Evolutionary conservation across 2,888 invertebrate species (phyloP), one percentile per base, ranked within the genome.

Genomic region (Alloscopus bannaensis): DNA sequence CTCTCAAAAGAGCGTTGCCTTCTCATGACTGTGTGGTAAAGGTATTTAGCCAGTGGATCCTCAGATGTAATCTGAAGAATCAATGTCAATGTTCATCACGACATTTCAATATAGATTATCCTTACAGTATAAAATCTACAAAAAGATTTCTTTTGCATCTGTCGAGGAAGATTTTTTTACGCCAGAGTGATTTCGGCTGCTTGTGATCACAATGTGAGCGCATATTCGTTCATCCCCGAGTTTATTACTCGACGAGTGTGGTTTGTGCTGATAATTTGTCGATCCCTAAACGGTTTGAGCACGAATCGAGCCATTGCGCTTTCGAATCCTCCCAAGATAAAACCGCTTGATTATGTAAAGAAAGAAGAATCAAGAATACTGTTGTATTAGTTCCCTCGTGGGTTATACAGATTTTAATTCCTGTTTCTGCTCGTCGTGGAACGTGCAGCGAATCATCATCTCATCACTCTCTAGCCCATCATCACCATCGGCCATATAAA

Each of bases 361-460:
- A n/a, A n/a, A n/a, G n/a, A n/a, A n/a, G n/a, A n/a, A n/a, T n/a
- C n/a, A n/a, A 65, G 47, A 16, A 45, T 40, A 22, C 26, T 40
- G 18, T 28, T 45, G 26, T 29, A 36, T 52, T 31, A 66, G 52
- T 36, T 8, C 6, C 6, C 36, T 6, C 13, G 36, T 36, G 13
- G 36, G 13, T 36, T 36, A 8, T 36, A n/a, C n/a, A n/a, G n/a
- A 42, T 28, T n/a, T 66, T 47, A 22, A 50, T 47, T 20, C n/a
- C 18, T 52, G 50, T 50, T 52, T 26, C 18, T 42, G n/a, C 42
- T 42, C 18, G 16, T 66, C 36, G 52, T 31, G 66, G 66, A 66
- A 66, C 66, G 66, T 66, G 66, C 66, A 66, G 22, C 66, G 66
- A 66, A 66, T 66, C 66, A 50, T 52, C 66, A 66, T 52, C 26